Evolutionary conservation across 2,113 vertebrate species (phyloP).

Genomic region (Nesoenas mayeri): DNA sequence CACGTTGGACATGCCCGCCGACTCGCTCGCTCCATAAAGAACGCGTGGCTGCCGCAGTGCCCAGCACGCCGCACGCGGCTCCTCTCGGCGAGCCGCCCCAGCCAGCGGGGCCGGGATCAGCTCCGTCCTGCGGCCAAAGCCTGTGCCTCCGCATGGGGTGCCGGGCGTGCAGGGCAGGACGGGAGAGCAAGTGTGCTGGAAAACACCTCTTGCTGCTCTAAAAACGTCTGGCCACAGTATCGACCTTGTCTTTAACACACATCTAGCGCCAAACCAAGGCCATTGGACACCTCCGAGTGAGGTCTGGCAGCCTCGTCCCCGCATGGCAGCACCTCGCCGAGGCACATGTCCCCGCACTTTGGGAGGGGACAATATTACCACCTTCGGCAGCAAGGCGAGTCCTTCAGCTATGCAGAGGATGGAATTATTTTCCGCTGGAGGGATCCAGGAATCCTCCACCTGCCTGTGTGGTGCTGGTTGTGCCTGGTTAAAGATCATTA

Average conservation of each 20-base stretch:
- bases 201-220: background rate
- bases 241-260: background rate
- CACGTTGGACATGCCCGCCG: background rate
- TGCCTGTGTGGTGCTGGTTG: slow-evolving; percentile 41
- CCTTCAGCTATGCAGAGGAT: rapidly evolving
- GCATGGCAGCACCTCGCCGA: rapidly evolving
- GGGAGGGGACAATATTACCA: rapidly evolving
- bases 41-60: background rate
- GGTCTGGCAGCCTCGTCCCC: background rate
- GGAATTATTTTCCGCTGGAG: background rate
- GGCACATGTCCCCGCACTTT: rapidly evolving
- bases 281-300: background rate
- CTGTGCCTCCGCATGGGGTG: background rate
- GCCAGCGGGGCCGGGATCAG: background rate
- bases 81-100: background rate
- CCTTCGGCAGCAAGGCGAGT: background rate
- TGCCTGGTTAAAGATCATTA: slow-evolving; percentile 75
- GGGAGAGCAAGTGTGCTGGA: rapidly evolving
- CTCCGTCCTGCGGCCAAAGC: rapidly evolving
- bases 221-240: background rate
- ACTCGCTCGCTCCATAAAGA: background rate
- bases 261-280: background rate
- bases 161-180: background rate
- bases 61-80: background rate
- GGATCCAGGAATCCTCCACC: background rate